phyloP scores from a whole-genome alignment of 2,888 invertebrate genomes.

The Zygothrica quintamaculata region DNA sequence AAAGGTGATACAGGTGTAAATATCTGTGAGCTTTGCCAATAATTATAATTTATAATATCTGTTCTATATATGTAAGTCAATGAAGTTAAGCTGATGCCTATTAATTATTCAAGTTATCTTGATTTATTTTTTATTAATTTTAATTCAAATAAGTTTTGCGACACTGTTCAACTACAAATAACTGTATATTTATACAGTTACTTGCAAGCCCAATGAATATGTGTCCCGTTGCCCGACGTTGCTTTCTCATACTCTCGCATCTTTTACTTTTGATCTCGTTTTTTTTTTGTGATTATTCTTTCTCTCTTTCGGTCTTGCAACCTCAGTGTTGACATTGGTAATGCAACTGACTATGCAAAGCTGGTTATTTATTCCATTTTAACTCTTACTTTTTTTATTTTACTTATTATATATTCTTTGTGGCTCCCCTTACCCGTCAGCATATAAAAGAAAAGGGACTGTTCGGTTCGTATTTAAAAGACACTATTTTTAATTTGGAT shows the following conservation, averaged over 20 bases:
- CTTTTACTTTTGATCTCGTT: constrained; percentile 2
- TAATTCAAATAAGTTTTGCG: constrained; percentile 12
- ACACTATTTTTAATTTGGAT: too few relatives aligned
- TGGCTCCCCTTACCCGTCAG: too few relatives aligned
- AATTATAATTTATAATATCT: neutral
- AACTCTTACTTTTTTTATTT: constrained; percentile 11
- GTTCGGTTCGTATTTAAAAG: too few relatives aligned
- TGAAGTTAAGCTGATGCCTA: too few relatives aligned
- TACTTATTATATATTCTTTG: constrained; percentile 1
- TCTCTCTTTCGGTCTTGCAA: neutral
- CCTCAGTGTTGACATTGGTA: constrained; percentile 17
- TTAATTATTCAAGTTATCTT: constrained; percentile 14
- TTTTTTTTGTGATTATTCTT: constrained; percentile 14
- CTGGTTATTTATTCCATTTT: constrained; percentile 29
- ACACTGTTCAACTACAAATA: constrained; percentile 47
- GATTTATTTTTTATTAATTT: constrained; percentile 7
- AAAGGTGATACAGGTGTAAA: constrained; percentile 19
- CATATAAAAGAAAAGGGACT: too few relatives aligned
- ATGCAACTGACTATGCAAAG: constrained; percentile 14
- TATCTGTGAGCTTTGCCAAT: neutral
- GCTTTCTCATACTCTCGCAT: constrained; percentile 7
- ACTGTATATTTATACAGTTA: constrained; percentile 58
- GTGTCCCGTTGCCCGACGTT: constrained; percentile 18
- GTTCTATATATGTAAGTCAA: neutral
- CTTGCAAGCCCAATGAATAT: neutral